Base-by-base conservation (phyloP, 2,797 vertebrate genomes). In the Protonibea diacanthus region DNA sequence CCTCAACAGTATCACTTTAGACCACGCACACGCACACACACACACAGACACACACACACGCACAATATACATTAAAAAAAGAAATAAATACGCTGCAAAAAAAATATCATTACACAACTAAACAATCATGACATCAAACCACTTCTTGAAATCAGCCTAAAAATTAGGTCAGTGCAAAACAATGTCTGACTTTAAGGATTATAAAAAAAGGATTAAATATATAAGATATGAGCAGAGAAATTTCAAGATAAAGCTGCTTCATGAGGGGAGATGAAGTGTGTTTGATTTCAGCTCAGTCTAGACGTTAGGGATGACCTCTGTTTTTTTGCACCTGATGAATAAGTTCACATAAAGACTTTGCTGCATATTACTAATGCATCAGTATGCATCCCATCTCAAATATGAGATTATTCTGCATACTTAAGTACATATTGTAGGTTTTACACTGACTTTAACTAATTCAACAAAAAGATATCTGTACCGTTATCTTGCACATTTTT, bases 1-100 rank as follows among this genome's bases (percentile, higher is more conserved):
- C 12, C 68, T 38, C 63, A 65, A 21, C 20, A 53, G 40, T 25
- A n/a, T 55, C 1, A 15, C 14, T 79, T 57, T 21, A 78, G 1
- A 66, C 15, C 42, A 13, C 8, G 40, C 27, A 23, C 11, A 48
- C 29, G 6, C 29, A 29, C 29, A 29, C 27, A 33, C 7, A 1
- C 33, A 6, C 29, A 29, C n/a, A n/a, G n/a, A n/a, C n/a, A n/a
- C 42, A 13, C 8, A 45, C 27, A 23, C 11, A 48, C 29, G 6
- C 29, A 29, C 29, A 29, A n/a, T n/a, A 29, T 7, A 38, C 33
- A 38, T 9, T 38, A 9, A 38, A 38, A 33, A 38, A 38, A 38
- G 33, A 38, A 38, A 8, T 33, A 33, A 33, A 33, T 33, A 33
- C 33, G 7, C 33, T 33, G 33, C 33, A 38, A 38, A 38, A 38